These are phyloP conservation scores for Papilio demoleus DNA, from an alignment of 2,888 invertebrate genomes.

Conservation along the genomic window DNA sequence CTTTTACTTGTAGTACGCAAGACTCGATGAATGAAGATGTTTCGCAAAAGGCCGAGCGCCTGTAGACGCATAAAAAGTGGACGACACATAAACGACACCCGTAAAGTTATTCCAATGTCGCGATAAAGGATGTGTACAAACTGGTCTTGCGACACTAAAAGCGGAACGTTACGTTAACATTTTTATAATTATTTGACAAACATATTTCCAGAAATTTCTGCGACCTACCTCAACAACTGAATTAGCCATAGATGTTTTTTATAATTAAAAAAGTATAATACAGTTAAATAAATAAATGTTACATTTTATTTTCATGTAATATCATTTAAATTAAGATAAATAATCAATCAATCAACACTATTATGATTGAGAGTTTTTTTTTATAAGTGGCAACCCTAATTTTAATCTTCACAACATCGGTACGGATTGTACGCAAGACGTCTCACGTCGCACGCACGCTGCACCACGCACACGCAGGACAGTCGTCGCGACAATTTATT, in stretches of 20 bases:
- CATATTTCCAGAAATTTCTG: too few species aligned
- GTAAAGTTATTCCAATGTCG: conserved; percentile 49
- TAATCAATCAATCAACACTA: background rate
- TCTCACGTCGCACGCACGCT: conserved; percentile 51
- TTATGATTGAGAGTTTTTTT: background rate
- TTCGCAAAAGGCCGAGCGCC: conserved; percentile 54
- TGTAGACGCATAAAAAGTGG: conserved; percentile 62
- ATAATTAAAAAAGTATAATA: background rate
- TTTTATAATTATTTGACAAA: background rate
- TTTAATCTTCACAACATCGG: conserved; percentile 63
- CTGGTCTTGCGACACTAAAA: conserved; percentile 30
- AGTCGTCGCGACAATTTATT: conserved; percentile 80
- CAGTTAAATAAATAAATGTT: background rate
- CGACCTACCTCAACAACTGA: conserved; percentile 3
- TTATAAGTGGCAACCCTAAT: conserved; percentile 45
- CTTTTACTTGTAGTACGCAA: conserved; percentile 22
- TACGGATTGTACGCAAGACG: conserved; percentile 79
- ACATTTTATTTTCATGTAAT: background rate
- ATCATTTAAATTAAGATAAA: background rate
- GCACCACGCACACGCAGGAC: conserved; percentile 49
- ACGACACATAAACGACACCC: conserved; percentile 47
- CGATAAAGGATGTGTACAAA: conserved; percentile 35
- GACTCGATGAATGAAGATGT: conserved; percentile 58
- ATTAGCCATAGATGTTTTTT: too few species aligned
- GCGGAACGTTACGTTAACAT: background rate